A percentile compares a stretch with the other conserved stretches of the same genome.
These are phyloP conservation scores for Beris morrisii DNA, from an alignment of 2,888 invertebrate genomes.

Conservation along the genomic window DNA sequence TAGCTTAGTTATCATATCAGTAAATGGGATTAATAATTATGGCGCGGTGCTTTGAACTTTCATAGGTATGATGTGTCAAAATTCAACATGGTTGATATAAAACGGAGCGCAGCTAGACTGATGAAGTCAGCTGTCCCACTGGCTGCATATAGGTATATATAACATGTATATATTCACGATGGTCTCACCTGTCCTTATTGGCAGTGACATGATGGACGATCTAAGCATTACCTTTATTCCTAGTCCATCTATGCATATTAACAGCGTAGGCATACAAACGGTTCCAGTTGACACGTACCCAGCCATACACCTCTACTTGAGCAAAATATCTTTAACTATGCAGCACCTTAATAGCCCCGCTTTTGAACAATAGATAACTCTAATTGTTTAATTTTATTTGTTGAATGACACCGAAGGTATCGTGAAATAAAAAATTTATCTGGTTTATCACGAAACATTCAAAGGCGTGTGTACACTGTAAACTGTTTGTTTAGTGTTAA, in stretches of 20 bases:
- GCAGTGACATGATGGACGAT: not conserved
- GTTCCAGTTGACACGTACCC: too few relatives aligned
- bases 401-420: constrained; percentile 35
- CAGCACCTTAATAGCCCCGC: constrained; percentile 31
- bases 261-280: too few relatives aligned
- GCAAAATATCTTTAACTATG: constrained; percentile 27
- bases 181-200: not conserved
- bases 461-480: constrained; percentile 37
- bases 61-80: constrained; percentile 32
- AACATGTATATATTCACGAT: not conserved
- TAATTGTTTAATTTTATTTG: constrained; percentile 39
- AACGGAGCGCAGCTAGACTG: not conserved
- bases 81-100: constrained; percentile 25
- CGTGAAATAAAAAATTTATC: constrained; percentile 28
- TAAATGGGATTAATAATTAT: constrained; percentile 51
- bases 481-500: constrained; percentile 38
- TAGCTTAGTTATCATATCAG: constrained; percentile 49
- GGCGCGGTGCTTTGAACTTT: constrained; percentile 46
- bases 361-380: constrained; percentile 38
- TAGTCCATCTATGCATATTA: too few relatives aligned
- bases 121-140: too few relatives aligned
- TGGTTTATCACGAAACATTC: constrained; percentile 37
- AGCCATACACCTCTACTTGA: not conserved
- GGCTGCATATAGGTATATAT: not conserved
- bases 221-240: not conserved